Conservation (phyloP, 2,797 vertebrate genomes). For the Urocyon cinereoargenteus region DNA sequence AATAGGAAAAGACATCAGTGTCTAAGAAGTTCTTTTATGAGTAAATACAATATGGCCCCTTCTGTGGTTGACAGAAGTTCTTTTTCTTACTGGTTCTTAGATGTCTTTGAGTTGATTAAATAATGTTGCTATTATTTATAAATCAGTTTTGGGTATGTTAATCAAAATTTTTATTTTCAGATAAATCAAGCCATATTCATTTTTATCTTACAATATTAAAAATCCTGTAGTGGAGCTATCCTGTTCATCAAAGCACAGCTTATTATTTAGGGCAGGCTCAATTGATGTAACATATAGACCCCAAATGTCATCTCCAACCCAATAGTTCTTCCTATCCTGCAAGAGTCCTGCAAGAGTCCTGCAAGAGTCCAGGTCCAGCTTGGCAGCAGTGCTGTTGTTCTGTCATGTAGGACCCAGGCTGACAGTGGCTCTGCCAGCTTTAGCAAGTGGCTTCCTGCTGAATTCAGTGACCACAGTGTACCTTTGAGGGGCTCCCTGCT, state of each 20-base stretch:
- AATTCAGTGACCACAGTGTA: not conserved
- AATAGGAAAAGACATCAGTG: too few relatives aligned
- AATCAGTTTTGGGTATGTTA: not conserved
- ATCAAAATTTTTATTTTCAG: not conserved
- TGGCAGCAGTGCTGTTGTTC: not conserved
- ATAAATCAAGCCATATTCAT: not conserved
- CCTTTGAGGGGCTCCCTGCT: not conserved
- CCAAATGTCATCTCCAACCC: not conserved
- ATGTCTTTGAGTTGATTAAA: not conserved
- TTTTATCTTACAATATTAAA: not conserved
- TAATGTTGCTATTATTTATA: not conserved
- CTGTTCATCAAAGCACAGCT: not conserved
- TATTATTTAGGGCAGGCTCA: not conserved
- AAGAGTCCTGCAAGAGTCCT: too few relatives aligned
- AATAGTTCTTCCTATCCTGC: not conserved
- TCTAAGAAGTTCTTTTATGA: too few relatives aligned
- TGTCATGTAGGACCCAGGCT: not conserved
- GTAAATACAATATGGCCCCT: too few relatives aligned
- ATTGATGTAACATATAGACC: not conserved
- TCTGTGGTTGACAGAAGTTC: not conserved
- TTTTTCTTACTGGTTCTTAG: not conserved
- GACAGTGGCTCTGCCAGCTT: not conserved
- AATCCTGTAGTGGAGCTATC: not conserved
- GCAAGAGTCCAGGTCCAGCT: too few relatives aligned
- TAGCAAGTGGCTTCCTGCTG: not conserved